Percentiles rank a stretch among this genome's conserved stretches.
Evolutionary conservation across 2,797 vertebrate species (phyloP).

Genomic region (Malurus splendens): DNA sequence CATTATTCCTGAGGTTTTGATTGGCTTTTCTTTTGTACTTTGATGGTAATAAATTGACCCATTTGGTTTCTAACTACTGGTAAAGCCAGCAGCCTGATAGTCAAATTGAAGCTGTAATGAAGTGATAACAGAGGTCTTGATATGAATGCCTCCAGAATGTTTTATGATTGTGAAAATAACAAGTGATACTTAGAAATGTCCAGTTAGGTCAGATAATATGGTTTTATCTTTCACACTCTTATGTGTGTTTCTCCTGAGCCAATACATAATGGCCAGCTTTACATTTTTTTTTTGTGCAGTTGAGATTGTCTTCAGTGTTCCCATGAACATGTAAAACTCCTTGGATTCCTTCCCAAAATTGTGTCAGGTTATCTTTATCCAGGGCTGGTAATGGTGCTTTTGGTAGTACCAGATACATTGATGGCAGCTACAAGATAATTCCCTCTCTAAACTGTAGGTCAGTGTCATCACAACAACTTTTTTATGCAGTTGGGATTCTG

Average conservation of each 20-base stretch:
- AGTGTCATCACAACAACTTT: background rate
- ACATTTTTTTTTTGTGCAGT: background rate
- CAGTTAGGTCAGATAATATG: background rate
- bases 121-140: background rate
- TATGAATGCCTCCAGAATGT: background rate
- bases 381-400: background rate
- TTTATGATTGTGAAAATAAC: background rate
- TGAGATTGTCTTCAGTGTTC: background rate
- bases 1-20: background rate
- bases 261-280: background rate
- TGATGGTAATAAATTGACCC: background rate
- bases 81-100: background rate
- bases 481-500: background rate
- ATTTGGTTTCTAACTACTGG: background rate
- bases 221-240: background rate
- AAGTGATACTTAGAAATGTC: background rate
- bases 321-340: background rate
- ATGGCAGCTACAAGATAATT: background rate
- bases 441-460: background rate
- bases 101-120: background rate
- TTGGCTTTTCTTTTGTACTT: background rate
- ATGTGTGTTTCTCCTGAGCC: background rate
- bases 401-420: background rate
- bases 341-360: background rate
- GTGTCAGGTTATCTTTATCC: background rate